Evolutionary conservation across 1,140 invertebrate genomes (phyloP), one percentile per base, ranked within the genome.

Genomic region (Asobara japonica): DNA sequence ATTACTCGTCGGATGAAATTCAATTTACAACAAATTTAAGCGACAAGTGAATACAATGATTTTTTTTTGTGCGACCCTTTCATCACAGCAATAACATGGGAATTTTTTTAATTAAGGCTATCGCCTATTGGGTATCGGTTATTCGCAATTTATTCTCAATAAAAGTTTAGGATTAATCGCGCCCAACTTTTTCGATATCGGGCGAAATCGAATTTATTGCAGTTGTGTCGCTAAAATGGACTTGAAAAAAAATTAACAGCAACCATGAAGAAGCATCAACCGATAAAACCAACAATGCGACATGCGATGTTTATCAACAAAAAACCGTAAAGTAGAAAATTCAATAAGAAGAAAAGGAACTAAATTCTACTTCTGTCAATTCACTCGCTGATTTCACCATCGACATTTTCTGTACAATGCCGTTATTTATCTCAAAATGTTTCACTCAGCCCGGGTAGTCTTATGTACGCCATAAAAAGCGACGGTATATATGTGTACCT

Each of bases 381-480:
- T 56, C 22, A 56, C 51, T 22, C 25, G 22, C 22, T 56, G 16
- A 18, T 11, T 51, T 51, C 20, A 51, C 2, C 3, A 20, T 56
- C 51, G 11, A 56, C 7, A 56, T 56, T 56, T 25, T 25, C 22
- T 3, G 3, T 5, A 27, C 11, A 56, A 56, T 7, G 51, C 25
- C 51, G 8, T 56, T 25, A 22, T 56, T 22, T 56, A 16, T 16
- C n/a, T 1, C 18, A 16, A 16, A 45, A 45, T 45, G 51, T 56
- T 56, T 27, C 10, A 56, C 51, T 56, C 51, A 29, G 29, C 60
- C n/a, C n/a, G 0, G n/a, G 60, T 16, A 13, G 25, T 80, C 79
- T 38, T 65, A 36, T 65, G 25, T 64, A 64, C 16, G 11, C 36
- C 25, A 29, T 45, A 16, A 38, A 66, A 48, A 25, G 22, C 13